These are phyloP conservation scores for Dermolepida albohirtum DNA, from an alignment of 2,888 invertebrate genomes.

Conservation along the genomic window DNA sequence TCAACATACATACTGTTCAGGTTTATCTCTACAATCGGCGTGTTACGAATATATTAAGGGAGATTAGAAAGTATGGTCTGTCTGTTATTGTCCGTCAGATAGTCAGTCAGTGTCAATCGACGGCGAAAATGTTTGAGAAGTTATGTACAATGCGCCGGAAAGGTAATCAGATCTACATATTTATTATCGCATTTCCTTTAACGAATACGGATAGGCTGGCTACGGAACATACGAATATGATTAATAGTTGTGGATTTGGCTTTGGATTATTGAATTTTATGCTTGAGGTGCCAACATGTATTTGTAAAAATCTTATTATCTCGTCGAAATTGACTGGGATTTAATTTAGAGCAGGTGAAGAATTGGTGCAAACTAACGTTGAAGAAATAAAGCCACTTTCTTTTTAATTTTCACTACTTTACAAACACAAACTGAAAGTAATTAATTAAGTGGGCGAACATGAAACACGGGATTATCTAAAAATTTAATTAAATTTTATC, in stretches of 20 bases:
- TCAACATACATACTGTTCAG: slow-evolving; percentile 4
- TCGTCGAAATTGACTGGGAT: too few species aligned
- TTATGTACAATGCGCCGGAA: not conserved
- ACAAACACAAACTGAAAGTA: too few species aligned
- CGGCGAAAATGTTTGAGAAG: slow-evolving; percentile 26
- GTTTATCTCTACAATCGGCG: slow-evolving; percentile 27
- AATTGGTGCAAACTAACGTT: too few species aligned
- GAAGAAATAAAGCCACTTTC: too few species aligned
- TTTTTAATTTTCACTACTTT: too few species aligned
- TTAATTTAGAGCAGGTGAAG: too few species aligned
- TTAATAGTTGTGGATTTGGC: slow-evolving; percentile 8
- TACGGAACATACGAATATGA: slow-evolving; percentile 13
- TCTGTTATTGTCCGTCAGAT: slow-evolving; percentile 28
- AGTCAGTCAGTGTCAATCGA: slow-evolving; percentile 36
- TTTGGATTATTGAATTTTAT: slow-evolving; percentile 6
- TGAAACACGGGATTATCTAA: too few species aligned
- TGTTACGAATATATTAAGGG: slow-evolving; percentile 35
- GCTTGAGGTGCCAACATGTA: slow-evolving; percentile 6
- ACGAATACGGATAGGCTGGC: not conserved
- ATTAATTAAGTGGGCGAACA: too few species aligned
- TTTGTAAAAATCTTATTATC: slow-evolving; percentile 9
- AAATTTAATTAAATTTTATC: too few species aligned
- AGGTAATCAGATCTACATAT: slow-evolving; percentile 27
- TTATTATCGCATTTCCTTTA: slow-evolving; percentile 30
- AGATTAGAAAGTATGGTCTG: slow-evolving; percentile 33